These are phyloP conservation scores for Kryptolebias ocellatus DNA, from an alignment of 2,797 vertebrate species.

Conservation along the genomic window DNA sequence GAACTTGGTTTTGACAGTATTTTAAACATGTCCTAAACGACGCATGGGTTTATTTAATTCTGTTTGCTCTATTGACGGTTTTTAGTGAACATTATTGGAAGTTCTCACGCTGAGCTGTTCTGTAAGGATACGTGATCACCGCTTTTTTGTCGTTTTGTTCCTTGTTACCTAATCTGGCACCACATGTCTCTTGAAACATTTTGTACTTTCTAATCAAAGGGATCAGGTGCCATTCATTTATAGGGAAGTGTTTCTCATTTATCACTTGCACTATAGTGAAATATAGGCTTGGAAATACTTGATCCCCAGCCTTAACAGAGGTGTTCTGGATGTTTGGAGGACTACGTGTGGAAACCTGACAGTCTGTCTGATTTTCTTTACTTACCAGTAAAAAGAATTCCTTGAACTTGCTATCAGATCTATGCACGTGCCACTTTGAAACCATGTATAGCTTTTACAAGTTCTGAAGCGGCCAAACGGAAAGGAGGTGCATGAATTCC, in stretches of 20 bases:
- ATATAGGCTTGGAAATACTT: conserved; percentile 5
- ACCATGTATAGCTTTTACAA: conserved; percentile 39
- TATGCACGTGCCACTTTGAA: conserved; percentile 71
- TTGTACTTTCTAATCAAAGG: conserved; percentile 48
- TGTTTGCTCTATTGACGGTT: conserved; percentile 22
- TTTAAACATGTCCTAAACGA: conserved; percentile 52
- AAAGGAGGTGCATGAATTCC: conserved; percentile 36
- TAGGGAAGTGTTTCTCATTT: conserved; percentile 7
- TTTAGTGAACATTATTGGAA: conserved; percentile 5
- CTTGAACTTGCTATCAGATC: conserved; percentile 55
- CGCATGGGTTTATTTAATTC: conserved; percentile 49
- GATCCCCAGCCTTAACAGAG: conserved; percentile 60
- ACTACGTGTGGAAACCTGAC: conserved; percentile 15
- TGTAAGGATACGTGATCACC: conserved; percentile 33
- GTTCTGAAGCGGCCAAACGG: conserved; percentile 41
- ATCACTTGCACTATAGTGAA: conserved; percentile 10
- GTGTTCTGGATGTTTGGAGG: conserved; percentile 35
- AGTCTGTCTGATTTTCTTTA: conserved; percentile 17
- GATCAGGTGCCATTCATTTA: conserved; percentile 35
- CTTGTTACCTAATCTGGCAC: conserved; percentile 19
- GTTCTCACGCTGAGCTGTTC: conserved; percentile 16
- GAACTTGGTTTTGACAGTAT: conserved; percentile 57
- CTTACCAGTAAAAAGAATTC: conserved; percentile 22
- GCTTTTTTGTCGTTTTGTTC: not conserved
- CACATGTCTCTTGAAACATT: conserved; percentile 24